Conservation (phyloP, 2,888 invertebrate species). For the Muscina levida region DNA sequence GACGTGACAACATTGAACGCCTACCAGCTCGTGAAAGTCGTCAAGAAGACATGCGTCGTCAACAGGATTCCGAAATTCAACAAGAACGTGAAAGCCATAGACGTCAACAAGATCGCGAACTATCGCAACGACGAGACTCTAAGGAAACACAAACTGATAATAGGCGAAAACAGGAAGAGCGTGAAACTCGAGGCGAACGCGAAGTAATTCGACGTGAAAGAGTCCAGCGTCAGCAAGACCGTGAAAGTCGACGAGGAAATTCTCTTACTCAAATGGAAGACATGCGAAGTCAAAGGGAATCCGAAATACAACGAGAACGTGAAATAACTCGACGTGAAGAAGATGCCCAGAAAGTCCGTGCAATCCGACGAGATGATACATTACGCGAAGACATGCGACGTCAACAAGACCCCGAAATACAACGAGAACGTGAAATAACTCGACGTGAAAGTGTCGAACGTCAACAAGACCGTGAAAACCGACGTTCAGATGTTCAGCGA, state of each 20-base stretch:
- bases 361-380: background rate
- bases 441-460: background rate
- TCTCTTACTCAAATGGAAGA: background rate
- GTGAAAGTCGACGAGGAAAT: background rate
- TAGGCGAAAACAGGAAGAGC: background rate
- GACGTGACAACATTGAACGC: too few relatives aligned
- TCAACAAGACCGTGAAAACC: background rate
- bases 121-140: too few relatives aligned
- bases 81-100: too few relatives aligned
- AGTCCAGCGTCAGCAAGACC: background rate
- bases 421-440: background rate
- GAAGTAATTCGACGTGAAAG: slow-evolving; percentile 3
- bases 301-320: too few relatives aligned
- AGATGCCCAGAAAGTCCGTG: too few relatives aligned
- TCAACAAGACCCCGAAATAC: background rate
- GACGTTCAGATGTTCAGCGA: background rate
- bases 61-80: too few relatives aligned
- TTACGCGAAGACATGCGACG: background rate
- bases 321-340: too few relatives aligned
- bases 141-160: too few relatives aligned
- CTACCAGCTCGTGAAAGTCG: too few relatives aligned
- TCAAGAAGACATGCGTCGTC: too few relatives aligned
- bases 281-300: too few relatives aligned
- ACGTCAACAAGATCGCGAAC: too few relatives aligned
- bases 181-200: background rate